Evolutionary conservation across 1,140 invertebrate species (phyloP), one percentile per base, ranked within the genome.

Genomic region (Alviniconcha marisindica): DNA sequence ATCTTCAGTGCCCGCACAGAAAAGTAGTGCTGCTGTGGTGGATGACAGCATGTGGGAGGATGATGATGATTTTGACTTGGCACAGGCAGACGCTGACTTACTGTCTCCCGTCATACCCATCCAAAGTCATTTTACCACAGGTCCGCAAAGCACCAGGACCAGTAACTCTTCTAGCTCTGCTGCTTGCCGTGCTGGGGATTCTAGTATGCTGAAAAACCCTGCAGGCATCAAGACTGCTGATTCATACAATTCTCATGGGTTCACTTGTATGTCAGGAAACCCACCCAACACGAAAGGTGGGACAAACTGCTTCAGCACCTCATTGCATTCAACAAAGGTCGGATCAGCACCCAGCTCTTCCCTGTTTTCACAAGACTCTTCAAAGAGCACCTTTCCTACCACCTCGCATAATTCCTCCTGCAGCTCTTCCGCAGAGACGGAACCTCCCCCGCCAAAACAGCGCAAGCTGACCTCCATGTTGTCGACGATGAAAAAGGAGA

Each of bases 21-120:
- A n/a, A n/a, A n/a, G n/a, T n/a, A n/a, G n/a, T n/a, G n/a, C 44
- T 51, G 42, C 18, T 74, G 71, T 42, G n/a, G n/a, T 51, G 24
- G 73, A 76, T 15, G 73, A 76, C 28, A 31, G 12, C 44, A 31
- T 76, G 40, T 76, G 73, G 73, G 60, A 40, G 2, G 78, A 80
- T 80, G 78, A 80, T 63, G 54, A 66, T 66, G 78, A 63, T 80
- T 80, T 80, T 80, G 60, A 80, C 24, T 54, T 60, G 2, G 7
- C 44, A 24, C 48, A 78, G n/a, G 36, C 36, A 33, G 73, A 76
- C 42, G 33, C 24, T 21, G 73, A 54, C 3, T 3, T 51, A 0
- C 18, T 76, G 42, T 76, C 73, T 7, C 73, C 73, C 7, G 73
- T 76, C 3, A 76, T 76, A 51, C 73, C 73, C 33, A 42, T 76